phyloP scores from a whole-genome alignment of 2,797 vertebrate species.

The Cirrhinus mrigala region DNA sequence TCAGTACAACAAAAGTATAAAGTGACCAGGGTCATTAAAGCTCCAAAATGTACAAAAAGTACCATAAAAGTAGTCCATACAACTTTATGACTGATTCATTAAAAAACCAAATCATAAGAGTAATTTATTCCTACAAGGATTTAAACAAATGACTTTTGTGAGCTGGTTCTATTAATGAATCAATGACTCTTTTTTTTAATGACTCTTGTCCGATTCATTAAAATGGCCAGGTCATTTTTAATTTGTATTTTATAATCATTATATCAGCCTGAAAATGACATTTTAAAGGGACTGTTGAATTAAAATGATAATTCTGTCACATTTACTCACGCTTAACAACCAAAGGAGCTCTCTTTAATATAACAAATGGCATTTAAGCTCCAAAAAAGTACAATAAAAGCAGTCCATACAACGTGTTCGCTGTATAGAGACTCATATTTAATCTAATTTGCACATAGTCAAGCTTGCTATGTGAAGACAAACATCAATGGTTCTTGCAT shows the following conservation, averaged over 20 bases:
- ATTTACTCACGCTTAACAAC: not conserved
- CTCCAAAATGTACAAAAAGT: not conserved
- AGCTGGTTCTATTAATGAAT: too few relatives aligned
- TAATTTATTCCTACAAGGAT: not conserved
- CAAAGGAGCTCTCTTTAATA: not conserved
- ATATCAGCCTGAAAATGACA: not conserved
- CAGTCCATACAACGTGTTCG: not conserved
- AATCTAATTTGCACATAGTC: not conserved
- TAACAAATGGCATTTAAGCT: not conserved
- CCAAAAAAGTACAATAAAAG: not conserved
- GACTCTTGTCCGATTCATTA: too few relatives aligned
- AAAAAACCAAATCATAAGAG: not conserved
- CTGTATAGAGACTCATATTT: not conserved
- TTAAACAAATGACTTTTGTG: not conserved
- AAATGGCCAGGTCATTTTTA: too few relatives aligned
- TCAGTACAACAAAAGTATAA: too few relatives aligned
- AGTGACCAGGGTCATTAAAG: too few relatives aligned
- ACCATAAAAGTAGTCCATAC: not conserved
- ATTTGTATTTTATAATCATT: too few relatives aligned
- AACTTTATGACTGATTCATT: not conserved
- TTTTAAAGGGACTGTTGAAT: not conserved
- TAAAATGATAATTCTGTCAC: not conserved
- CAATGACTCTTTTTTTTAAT: too few relatives aligned
- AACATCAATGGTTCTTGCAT: not conserved
- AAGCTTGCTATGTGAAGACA: not conserved